Conservation (phyloP, 2,797 vertebrate genomes). For the Eleutherodactylus coqui region DNA sequence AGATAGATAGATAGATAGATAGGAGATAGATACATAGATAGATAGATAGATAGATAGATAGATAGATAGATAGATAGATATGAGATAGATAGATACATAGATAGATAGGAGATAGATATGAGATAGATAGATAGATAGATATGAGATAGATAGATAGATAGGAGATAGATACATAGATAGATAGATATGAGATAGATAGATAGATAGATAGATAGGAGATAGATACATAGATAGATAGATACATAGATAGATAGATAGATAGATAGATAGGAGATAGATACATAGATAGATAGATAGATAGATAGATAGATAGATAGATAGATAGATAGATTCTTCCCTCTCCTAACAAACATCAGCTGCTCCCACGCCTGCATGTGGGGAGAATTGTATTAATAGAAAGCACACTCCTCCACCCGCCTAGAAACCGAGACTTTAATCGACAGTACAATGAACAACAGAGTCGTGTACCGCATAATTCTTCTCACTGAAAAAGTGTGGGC, state of each 20-base stretch:
- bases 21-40: too few relatives aligned
- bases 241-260: neutral
- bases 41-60: neutral
- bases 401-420: neutral
- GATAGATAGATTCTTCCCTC: neutral
- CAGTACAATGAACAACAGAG: constrained; percentile 56
- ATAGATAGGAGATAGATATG: too few relatives aligned
- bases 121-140: neutral
- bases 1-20: neutral
- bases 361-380: constrained; percentile 21
- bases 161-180: neutral
- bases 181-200: too few relatives aligned
- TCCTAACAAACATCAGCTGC: neutral
- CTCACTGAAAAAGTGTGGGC: constrained; percentile 35
- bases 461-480: constrained; percentile 36
- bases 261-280: too few relatives aligned
- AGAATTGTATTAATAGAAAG: constrained; percentile 53
- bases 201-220: neutral
- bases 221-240: neutral
- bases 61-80: neutral
- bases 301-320: neutral
- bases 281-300: too few relatives aligned
- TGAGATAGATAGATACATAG: neutral
- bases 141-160: neutral
- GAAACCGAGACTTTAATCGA: constrained; percentile 41